A percentile compares a stretch with the other conserved stretches of the same genome.
Conservation (phyloP, 1,140 invertebrate genomes). For the Fragariocoptes setiger region DNA sequence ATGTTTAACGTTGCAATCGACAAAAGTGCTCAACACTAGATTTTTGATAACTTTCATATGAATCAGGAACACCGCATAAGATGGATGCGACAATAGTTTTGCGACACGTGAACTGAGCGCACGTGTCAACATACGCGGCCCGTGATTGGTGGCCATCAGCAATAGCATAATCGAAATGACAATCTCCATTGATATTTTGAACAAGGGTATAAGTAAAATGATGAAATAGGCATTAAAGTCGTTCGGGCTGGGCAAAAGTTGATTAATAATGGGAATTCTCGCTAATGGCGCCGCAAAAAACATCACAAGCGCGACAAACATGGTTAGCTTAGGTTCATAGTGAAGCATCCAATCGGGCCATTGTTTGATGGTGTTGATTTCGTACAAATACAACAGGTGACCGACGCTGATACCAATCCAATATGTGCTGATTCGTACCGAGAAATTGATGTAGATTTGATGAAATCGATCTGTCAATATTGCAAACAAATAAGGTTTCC, state of each 20-base stretch:
- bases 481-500: not conserved
- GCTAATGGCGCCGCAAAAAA: not conserved
- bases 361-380: not conserved
- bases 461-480: not conserved
- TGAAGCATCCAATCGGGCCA: not conserved
- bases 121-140: not conserved
- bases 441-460: not conserved
- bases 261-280: not conserved
- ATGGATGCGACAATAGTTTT: not conserved
- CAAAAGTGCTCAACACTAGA: not conserved
- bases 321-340: not conserved
- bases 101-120: not conserved
- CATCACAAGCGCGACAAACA: not conserved
- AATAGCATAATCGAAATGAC: not conserved
- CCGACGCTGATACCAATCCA: not conserved
- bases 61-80: not conserved
- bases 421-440: not conserved
- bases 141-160: not conserved
- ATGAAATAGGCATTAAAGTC: not conserved
- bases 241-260: not conserved
- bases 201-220: not conserved
- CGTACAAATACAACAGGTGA: not conserved
- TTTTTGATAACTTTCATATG: not conserved
- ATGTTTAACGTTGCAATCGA: not conserved
- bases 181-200: not conserved